These are phyloP conservation scores for Parochlus steinenii DNA, from an alignment of 2,888 invertebrate genomes.

Conservation along the genomic window DNA sequence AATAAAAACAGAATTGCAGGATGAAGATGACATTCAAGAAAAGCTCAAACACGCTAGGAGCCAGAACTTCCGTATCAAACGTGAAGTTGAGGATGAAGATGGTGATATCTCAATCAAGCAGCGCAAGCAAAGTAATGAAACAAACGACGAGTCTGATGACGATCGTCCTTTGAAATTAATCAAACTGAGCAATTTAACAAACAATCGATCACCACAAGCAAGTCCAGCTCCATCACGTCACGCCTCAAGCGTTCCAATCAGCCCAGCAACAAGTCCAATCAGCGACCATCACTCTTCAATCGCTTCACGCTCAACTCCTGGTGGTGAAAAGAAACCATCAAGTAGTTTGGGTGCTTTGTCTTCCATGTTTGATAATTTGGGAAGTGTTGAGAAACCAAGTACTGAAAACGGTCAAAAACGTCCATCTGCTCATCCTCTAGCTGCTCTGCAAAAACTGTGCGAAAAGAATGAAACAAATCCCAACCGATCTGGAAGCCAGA, in stretches of 20 bases:
- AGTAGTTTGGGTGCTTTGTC: conserved; percentile 69
- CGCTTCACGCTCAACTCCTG: conserved; percentile 49
- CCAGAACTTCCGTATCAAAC: conserved; percentile 41
- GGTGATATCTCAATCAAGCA: no score
- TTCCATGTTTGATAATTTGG: conserved; percentile 74
- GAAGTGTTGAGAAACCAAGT: conserved; percentile 5
- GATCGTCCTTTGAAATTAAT: conserved; percentile 10
- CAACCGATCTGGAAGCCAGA: conserved; percentile 25
- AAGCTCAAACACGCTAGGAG: conserved; percentile 32
- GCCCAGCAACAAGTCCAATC: conserved; percentile 46
- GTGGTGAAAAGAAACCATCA: conserved; percentile 34
- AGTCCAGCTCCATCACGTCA: conserved; percentile 33
- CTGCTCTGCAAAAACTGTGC: conserved; percentile 87
- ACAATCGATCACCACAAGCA: conserved; percentile 30
- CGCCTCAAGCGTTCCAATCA: conserved; percentile 21
- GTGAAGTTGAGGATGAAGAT: conserved; percentile 44
- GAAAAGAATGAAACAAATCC: conserved; percentile 81
- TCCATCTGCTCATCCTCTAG: conserved; percentile 74
- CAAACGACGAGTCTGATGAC: conserved; percentile 20
- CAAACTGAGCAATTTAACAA: background rate
- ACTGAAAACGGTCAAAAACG: conserved; percentile 29
- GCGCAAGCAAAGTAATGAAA: conserved; percentile 8
- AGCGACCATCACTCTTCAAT: conserved; percentile 53
- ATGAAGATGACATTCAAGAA: conserved; percentile 36
- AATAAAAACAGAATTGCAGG: conserved; percentile 39